Evolutionary conservation across 2,797 vertebrate species (phyloP).

Genomic region (Pangasius larnaudii): DNA sequence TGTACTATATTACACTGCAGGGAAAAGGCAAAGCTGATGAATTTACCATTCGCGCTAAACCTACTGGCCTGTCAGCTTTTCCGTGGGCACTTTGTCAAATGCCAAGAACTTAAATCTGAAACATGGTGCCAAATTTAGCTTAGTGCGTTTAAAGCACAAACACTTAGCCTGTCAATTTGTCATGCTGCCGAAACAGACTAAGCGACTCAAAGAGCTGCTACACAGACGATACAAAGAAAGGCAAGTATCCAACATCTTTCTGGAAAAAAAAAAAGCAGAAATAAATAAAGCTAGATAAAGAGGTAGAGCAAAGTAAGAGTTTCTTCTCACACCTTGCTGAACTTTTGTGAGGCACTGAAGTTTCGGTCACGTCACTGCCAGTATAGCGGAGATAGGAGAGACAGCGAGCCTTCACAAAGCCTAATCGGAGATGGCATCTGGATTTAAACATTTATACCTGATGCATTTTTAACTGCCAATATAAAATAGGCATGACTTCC

Average conservation of each 20-base stretch:
- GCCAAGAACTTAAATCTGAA: conserved; percentile 20
- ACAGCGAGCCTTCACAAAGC: conserved; percentile 18
- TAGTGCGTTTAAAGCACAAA: conserved; percentile 25
- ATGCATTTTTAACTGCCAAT: conserved; percentile 53
- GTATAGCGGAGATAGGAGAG: conserved; percentile 20
- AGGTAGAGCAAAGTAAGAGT: neutral
- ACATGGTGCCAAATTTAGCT: conserved; percentile 31
- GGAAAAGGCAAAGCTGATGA: conserved; percentile 31
- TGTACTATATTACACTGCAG: conserved; percentile 14
- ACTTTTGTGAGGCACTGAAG: conserved; percentile 35
- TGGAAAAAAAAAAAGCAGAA: neutral
- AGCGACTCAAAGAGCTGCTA: neutral
- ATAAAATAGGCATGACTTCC: conserved; percentile 51
- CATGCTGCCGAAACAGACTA: conserved; percentile 11
- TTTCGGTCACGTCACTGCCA: conserved; percentile 19
- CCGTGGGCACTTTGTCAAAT: conserved; percentile 33
- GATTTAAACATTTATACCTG: conserved; percentile 55
- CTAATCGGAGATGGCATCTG: conserved; percentile 46
- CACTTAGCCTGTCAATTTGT: conserved; percentile 19
- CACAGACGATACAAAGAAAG: neutral
- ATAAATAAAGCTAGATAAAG: neutral
- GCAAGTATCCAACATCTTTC: neutral
- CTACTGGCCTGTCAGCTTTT: conserved; percentile 15
- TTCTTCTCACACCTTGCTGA: conserved; percentile 11
- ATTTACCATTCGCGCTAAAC: conserved; percentile 32